phyloP scores from a whole-genome alignment of 2,888 invertebrate species.

The Apotomis betuletana region DNA sequence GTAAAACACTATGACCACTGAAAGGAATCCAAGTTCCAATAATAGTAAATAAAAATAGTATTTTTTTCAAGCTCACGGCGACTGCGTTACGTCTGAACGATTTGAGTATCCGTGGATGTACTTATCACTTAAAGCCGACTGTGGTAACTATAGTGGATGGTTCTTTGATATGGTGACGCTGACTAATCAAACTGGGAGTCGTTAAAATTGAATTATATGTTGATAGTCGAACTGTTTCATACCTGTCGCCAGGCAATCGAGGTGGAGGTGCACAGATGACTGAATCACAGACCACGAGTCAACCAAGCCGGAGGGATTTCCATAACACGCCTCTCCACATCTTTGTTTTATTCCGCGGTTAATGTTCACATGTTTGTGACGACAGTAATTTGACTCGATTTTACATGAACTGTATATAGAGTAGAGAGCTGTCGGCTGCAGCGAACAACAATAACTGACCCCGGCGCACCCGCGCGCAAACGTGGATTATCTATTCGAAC shows the following conservation, averaged over 20 bases:
- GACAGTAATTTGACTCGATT: slow-evolving; percentile 7
- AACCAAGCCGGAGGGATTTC: slow-evolving; percentile 54
- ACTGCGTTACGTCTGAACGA: slow-evolving; percentile 27
- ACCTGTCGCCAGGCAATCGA: slow-evolving; percentile 59
- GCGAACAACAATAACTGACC: slow-evolving; percentile 30
- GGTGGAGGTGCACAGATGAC: slow-evolving; percentile 61
- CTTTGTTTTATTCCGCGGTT: slow-evolving; percentile 52
- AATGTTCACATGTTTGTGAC: slow-evolving; percentile 38
- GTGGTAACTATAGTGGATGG: slow-evolving; percentile 46
- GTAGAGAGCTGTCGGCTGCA: slow-evolving; percentile 22
- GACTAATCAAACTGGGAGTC: slow-evolving; percentile 49
- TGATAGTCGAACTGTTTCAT: slow-evolving; percentile 53
- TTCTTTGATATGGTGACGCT: slow-evolving; percentile 46
- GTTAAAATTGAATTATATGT: slow-evolving; percentile 63
- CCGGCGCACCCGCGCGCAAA: slow-evolving; percentile 27
- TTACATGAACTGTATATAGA: not conserved
- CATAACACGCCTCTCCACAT: slow-evolving; percentile 56
- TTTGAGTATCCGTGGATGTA: slow-evolving; percentile 40
- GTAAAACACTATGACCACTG: slow-evolving; percentile 41
- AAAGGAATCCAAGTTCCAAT: slow-evolving; percentile 42
- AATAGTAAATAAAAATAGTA: slow-evolving; percentile 40
- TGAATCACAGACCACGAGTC: slow-evolving; percentile 51
- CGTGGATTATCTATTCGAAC: slow-evolving; percentile 45
- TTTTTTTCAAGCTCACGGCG: slow-evolving; percentile 7
- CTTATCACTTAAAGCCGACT: slow-evolving; percentile 47